Conservation (phyloP, 2,113 vertebrate genomes). For the Miniopterus natalensis region DNA sequence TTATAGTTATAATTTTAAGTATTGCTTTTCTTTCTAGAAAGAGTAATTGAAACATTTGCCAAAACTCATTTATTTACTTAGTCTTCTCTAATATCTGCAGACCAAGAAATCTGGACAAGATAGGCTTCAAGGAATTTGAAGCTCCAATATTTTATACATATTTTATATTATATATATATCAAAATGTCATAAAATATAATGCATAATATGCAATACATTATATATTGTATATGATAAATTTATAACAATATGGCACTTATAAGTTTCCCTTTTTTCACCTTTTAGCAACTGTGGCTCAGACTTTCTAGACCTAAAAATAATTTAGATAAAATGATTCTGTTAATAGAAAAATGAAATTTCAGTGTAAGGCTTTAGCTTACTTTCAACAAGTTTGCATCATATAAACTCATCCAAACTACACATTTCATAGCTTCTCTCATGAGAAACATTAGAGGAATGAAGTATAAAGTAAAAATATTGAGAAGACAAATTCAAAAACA, state of each 20-base stretch:
- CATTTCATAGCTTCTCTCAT: not conserved
- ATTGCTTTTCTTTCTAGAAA: not conserved
- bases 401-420: slow-evolving; percentile 16
- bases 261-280: not conserved
- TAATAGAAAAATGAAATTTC: not conserved
- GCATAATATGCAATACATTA: not conserved
- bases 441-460: not conserved
- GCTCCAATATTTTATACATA: not conserved
- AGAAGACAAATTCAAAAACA: not conserved
- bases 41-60: not conserved
- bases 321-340: not conserved
- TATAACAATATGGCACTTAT: not conserved
- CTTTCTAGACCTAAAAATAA: not conserved
- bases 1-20: not conserved
- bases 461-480: not conserved
- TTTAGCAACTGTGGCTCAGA: not conserved
- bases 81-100: not conserved
- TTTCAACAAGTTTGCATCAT: not conserved
- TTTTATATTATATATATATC: not conserved
- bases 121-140: not conserved
- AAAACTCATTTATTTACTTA: not conserved
- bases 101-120: not conserved
- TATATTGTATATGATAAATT: not conserved
- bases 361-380: not conserved
- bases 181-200: too few species aligned